Percentiles rank a stretch among this genome's conserved stretches.
Conservation (phyloP, 2,888 invertebrate species). For the Drosophila cognata region DNA sequence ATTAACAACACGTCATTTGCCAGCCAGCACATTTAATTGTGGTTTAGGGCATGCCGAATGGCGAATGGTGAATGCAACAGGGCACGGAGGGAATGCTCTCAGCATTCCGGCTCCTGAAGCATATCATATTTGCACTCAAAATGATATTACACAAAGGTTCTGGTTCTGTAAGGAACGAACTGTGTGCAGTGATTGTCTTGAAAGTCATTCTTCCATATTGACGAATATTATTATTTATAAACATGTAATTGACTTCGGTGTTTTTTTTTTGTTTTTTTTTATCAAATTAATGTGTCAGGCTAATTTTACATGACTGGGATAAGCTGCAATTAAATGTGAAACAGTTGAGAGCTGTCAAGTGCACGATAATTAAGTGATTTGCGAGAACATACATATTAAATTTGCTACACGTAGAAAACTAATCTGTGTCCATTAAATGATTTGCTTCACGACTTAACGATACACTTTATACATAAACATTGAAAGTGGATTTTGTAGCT, state of each 20-base stretch:
- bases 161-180: slow-evolving; percentile 17
- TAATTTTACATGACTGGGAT: neutral
- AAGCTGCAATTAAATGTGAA: slow-evolving; percentile 10
- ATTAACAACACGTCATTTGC: slow-evolving; percentile 21
- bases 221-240: slow-evolving; percentile 10
- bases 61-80: neutral
- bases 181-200: neutral
- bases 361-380: neutral
- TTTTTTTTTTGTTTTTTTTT: neutral
- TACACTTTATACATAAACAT: neutral
- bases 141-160: slow-evolving; percentile 10
- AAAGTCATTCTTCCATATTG: neutral
- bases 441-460: neutral
- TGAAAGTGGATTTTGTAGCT: neutral
- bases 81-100: slow-evolving; percentile 6
- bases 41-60: neutral
- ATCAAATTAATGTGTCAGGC: neutral
- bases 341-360: neutral
- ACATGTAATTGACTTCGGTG: neutral
- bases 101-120: slow-evolving; percentile 20
- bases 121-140: slow-evolving; percentile 1
- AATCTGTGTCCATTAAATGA: neutral
- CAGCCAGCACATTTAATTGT: slow-evolving; percentile 43
- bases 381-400: neutral
- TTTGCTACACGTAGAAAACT: neutral